These are phyloP conservation scores for Pseudoatta argentina DNA, from an alignment of 1,140 invertebrate genomes.

Conservation along the genomic window DNA sequence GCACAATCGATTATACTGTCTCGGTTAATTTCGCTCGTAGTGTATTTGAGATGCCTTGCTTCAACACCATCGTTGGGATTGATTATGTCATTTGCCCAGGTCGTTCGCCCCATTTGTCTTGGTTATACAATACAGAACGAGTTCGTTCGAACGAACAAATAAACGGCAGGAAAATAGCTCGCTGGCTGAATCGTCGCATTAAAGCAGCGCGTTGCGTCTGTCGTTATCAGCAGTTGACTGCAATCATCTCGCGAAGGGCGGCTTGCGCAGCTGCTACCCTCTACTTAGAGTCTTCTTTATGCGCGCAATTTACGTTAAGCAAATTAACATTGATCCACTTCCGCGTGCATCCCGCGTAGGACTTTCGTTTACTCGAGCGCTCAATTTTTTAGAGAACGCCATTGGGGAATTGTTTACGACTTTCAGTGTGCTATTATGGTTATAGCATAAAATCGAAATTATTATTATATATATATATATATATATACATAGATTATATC, in stretches of 20 bases:
- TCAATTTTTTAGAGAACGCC: neutral
- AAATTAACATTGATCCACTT: constrained; percentile 73
- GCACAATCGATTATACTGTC: constrained; percentile 15
- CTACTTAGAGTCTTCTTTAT: constrained; percentile 25
- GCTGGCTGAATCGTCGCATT: constrained; percentile 34
- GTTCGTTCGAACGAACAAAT: constrained; percentile 31
- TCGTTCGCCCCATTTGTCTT: constrained; percentile 40
- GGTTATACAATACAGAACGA: constrained; percentile 6
- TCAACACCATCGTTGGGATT: constrained; percentile 35
- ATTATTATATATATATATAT: no score
- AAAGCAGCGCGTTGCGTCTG: constrained; percentile 46
- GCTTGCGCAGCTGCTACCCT: constrained; percentile 70
- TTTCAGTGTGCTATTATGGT: neutral
- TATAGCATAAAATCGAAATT: neutral
- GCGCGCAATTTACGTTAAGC: constrained; percentile 70
- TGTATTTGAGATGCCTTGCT: neutral
- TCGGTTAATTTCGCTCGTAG: constrained; percentile 8
- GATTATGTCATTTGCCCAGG: constrained; percentile 47
- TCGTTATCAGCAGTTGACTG: constrained; percentile 48
- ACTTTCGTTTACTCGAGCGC: neutral
- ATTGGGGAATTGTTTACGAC: neutral
- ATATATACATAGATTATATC: neutral
- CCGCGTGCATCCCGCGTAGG: neutral
- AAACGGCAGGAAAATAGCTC: constrained; percentile 43
- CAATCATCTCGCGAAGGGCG: constrained; percentile 55